Base-by-base conservation (phyloP, 2,888 invertebrate species). In the Pseudanteris insignis region DNA sequence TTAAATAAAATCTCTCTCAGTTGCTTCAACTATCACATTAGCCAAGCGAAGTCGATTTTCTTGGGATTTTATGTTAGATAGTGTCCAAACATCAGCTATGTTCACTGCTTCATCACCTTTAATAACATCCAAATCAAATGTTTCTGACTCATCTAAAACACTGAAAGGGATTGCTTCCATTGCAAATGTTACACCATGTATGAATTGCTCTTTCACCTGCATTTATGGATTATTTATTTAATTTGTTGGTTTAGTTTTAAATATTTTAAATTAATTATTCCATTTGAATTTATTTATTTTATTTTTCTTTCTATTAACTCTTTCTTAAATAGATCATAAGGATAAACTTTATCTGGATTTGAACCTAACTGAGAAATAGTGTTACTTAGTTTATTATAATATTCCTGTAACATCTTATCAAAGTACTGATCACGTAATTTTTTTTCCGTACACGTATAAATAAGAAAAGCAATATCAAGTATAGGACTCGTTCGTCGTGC, bases 21-120 rank as follows among this genome's bases (percentile, higher is more conserved):
- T 85, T 26, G 86, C 86, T 72, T 88, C 86, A 25, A 87, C 85
- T 5, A 89, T 82, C 14, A 87, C 82, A 60, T 86, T 84, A 0
- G 89, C 88, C 34, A 89, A 82, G 29, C 88, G 81, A 28, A 82
- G 78, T 12, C 88, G 82, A 4, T 86, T 87, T 10, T 81, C 82
- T 61, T 84, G 80, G 0, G 85, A 83, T 68, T 85, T 83, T 48
- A 89, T 84, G 1, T 86, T 86, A 21, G 80, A 75, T 0, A 89
- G 66, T 51, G 82, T 82, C 89, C 88, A 89, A 2, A 89, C 81
- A 53, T 86, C 85, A 13, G 85, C 85, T 11, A 90, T 83, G 58
- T 87, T 83, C 14, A 83, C 66, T 21, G 81, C 81, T 25, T 84
- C 73, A 2, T 84, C 83, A 6, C 86, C 85, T 83, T 84, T 74